These are phyloP conservation scores for Bufotes viridis DNA, from an alignment of 2,797 vertebrate genomes.

Conservation along the genomic window DNA sequence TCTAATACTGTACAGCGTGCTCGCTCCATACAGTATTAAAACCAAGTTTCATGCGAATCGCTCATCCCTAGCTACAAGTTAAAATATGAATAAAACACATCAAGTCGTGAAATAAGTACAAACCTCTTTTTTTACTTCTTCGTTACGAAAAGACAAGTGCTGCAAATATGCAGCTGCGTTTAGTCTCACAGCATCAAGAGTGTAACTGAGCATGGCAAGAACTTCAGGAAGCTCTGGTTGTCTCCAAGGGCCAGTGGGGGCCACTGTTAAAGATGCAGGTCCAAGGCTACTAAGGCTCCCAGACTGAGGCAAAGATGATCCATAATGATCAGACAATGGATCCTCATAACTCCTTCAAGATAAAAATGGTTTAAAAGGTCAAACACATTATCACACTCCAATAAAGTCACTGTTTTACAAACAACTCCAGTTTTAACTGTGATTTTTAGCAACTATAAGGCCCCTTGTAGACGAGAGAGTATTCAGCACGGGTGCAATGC, in stretches of 20 bases:
- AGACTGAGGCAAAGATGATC: slow-evolving; percentile 86
- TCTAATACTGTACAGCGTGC: too few relatives aligned
- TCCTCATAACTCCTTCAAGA: slow-evolving; percentile 91
- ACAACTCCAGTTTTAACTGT: too few relatives aligned
- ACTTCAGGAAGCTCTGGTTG: slow-evolving; percentile 95
- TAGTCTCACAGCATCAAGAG: slow-evolving; percentile 90
- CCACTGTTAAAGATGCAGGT: slow-evolving; percentile 84
- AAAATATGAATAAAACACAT: background rate
- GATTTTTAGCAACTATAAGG: too few relatives aligned
- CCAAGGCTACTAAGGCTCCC: slow-evolving; percentile 96
- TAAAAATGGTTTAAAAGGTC: background rate
- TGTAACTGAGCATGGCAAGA: slow-evolving; percentile 94
- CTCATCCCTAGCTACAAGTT: background rate
- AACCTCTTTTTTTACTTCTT: slow-evolving; percentile 88
- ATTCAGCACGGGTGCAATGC: too few relatives aligned
- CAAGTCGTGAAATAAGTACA: slow-evolving; percentile 61
- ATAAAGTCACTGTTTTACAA: too few relatives aligned
- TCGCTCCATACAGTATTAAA: too few relatives aligned
- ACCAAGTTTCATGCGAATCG: too few relatives aligned
- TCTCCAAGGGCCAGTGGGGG: slow-evolving; percentile 78
- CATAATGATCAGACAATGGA: slow-evolving; percentile 84
- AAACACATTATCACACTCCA: too few relatives aligned
- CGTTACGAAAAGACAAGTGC: slow-evolving; percentile 94
- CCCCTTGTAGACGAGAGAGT: too few relatives aligned
- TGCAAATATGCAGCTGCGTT: slow-evolving; percentile 95